Conservation (phyloP, 2,888 invertebrate species). For the Rapana venosa region DNA sequence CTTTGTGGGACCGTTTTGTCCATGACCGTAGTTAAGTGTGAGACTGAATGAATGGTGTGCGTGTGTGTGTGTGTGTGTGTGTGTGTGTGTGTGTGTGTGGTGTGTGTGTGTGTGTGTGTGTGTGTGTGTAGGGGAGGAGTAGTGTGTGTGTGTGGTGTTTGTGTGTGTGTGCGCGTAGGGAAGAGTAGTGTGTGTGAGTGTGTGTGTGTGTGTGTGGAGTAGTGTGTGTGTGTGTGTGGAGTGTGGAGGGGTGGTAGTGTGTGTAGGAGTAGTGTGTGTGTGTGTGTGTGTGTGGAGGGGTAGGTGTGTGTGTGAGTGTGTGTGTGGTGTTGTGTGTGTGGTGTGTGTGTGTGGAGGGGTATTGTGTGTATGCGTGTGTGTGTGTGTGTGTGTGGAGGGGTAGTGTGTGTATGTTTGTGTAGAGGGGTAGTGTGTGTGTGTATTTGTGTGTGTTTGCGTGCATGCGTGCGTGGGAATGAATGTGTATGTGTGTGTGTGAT, state of each 20-base stretch:
- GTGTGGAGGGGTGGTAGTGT: no score
- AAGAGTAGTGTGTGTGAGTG: no score
- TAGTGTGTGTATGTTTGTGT: background rate
- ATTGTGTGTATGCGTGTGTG: background rate
- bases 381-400: background rate
- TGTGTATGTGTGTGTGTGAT: background rate
- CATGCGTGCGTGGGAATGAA: no score
- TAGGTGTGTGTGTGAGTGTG: background rate
- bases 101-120: background rate
- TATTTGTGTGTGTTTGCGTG: background rate
- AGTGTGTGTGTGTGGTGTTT: no score
- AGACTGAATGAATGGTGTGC: background rate
- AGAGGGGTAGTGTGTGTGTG: background rate
- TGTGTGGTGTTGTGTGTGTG: background rate
- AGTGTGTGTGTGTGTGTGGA: background rate
- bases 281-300: background rate
- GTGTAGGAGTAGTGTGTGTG: background rate
- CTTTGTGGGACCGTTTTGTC: no score
- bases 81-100: background rate
- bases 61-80: background rate
- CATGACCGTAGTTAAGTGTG: background rate
- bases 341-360: background rate
- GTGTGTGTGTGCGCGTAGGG: background rate
- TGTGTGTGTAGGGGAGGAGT: no score
- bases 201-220: background rate